Base-by-base conservation (phyloP, 2,113 vertebrate species). In the Corydoras sp. region DNA sequence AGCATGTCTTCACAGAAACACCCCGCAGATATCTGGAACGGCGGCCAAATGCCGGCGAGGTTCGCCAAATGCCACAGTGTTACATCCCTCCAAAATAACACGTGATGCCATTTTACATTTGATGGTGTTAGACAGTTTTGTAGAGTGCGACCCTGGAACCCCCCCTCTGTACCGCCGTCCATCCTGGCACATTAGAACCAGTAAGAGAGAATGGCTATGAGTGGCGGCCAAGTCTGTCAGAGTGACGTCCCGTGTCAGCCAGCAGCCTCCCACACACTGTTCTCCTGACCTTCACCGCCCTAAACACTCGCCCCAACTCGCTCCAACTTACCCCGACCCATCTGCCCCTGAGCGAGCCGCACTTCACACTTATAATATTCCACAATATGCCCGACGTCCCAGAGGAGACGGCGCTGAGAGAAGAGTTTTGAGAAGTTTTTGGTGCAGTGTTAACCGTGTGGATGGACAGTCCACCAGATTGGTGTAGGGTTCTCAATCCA, bases 141-240 rank as follows among this genome's bases (percentile, higher is more conserved):
- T 61, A 72, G 79, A 10, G 65, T 64, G 79, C 66, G 62, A 74
- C 81, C 85, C 82, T 81, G 76, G 81, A 79, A 82, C 53, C n/a
- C 54, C 65, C 74, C 77, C 77, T 56, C 81, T 68, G 72, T 67
- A 79, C 76, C 83, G 83, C 84, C 71, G 85, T 85, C 81, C 80
- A 78, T 86, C 83, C 65, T 88, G 87, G 85, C 84, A 88, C 84
- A 84, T 89, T 85, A 83, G 35, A 48, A 68, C 62, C 55, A 58
- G 87, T 89, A 83, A 88, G 70, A 78, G 73, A 77, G 83, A 87
- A 82, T 5, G 31, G 71, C 56, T 65, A 78, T 84, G 86, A 85
- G 80, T 81, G 83, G 79, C 77, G 65, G 89, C 88, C 87, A 89
- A 85, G 81, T 64, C 78, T 76, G 79, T 89, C 88, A 85, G 74